A percentile compares a stretch with the other conserved stretches of the same genome.
Evolutionary conservation across 2,797 vertebrate species (phyloP).

Genomic region (Dipus sagitta): DNA sequence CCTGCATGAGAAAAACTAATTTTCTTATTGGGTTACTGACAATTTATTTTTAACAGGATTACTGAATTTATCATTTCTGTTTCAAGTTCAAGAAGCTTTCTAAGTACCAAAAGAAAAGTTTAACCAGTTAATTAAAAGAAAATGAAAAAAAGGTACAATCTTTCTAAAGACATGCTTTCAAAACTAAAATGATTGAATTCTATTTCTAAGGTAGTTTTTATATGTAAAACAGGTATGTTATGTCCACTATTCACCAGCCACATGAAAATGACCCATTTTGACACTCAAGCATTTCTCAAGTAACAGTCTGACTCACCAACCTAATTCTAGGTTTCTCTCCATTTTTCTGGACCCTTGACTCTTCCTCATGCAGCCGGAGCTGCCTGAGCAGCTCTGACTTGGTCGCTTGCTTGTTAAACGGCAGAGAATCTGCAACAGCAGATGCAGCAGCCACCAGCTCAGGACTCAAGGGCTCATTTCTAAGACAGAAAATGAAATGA

Average conservation of each 20-base stretch:
- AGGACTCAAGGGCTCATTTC: constrained; percentile 87
- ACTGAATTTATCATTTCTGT: constrained; percentile 41
- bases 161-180: neutral
- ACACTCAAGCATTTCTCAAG: fast-evolving
- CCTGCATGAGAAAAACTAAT: neutral
- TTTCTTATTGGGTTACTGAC: neutral
- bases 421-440: constrained; percentile 92
- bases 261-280: neutral
- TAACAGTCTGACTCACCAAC: constrained; percentile 85
- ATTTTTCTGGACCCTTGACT: constrained; percentile 88
- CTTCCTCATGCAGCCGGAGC: constrained; percentile 91
- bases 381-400: constrained; percentile 94
- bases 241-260: neutral
- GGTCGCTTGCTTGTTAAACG: constrained; percentile 85
- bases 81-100: neutral
- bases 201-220: neutral
- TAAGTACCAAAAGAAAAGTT: constrained; percentile 36
- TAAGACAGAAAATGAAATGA: constrained; percentile 68
- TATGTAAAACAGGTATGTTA: neutral
- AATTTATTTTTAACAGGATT: constrained; percentile 44
- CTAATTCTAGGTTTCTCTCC: constrained; percentile 85
- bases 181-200: constrained; percentile 18
- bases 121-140: too few relatives aligned
- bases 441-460: constrained; percentile 92
- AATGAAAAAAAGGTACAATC: neutral